phyloP scores from a whole-genome alignment of 1,140 invertebrate genomes.

The Lucilia sericata region DNA sequence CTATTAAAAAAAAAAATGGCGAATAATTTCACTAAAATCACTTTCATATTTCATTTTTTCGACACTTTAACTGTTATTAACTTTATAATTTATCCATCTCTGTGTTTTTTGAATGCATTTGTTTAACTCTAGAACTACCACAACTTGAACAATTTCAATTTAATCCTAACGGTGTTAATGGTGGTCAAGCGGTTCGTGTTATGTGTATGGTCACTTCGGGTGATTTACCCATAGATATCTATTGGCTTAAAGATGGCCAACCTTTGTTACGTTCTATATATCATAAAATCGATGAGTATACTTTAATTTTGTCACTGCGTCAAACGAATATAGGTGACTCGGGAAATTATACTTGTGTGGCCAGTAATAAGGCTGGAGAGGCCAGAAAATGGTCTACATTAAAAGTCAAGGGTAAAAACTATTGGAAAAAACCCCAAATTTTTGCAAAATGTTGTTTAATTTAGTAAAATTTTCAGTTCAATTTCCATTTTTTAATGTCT shows the following conservation, averaged over 20 bases:
- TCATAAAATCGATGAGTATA: slow-evolving; percentile 71
- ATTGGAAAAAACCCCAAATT: neutral
- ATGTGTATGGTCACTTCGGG: slow-evolving; percentile 79
- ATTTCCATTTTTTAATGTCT: neutral
- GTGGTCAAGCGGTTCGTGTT: slow-evolving; percentile 77
- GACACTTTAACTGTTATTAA: neutral
- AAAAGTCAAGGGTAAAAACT: slow-evolving; percentile 71
- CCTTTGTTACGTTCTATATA: slow-evolving; percentile 60
- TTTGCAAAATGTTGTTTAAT: neutral
- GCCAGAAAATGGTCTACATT: slow-evolving; percentile 70
- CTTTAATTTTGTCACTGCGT: slow-evolving; percentile 80
- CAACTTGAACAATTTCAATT: slow-evolving; percentile 79
- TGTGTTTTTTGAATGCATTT: slow-evolving; percentile 6
- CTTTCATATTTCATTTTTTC: neutral
- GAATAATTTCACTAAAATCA: neutral
- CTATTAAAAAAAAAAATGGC: neutral
- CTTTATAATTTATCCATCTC: neutral
- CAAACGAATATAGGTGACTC: slow-evolving; percentile 74
- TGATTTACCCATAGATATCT: slow-evolving; percentile 77
- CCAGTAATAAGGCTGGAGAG: slow-evolving; percentile 44
- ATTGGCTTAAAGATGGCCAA: slow-evolving; percentile 72
- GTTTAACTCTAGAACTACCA: slow-evolving; percentile 69
- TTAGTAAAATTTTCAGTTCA: neutral
- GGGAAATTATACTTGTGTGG: slow-evolving; percentile 73
- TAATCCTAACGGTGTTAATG: slow-evolving; percentile 74